Percentiles rank a stretch among this genome's conserved stretches.
Evolutionary conservation across 2,888 invertebrate genomes (phyloP).

Genomic region (Embidobia sp.): DNA sequence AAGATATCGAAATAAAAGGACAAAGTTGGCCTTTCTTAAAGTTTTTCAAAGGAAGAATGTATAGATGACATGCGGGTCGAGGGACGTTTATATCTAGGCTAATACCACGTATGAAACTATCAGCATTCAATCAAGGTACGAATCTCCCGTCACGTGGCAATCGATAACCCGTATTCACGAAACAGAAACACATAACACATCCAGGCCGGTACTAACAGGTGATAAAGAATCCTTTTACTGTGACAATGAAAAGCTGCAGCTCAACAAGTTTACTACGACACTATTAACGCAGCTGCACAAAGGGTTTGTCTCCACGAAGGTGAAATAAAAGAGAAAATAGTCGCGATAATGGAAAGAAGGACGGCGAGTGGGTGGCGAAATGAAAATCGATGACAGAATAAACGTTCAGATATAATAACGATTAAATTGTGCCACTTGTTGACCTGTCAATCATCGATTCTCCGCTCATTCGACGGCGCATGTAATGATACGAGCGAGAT

Average conservation of each 20-base stretch:
- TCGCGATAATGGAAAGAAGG: not conserved
- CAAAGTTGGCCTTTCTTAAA: too few relatives aligned
- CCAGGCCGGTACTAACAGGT: conserved; percentile 9
- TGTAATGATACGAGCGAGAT: conserved; percentile 12
- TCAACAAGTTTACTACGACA: conserved; percentile 25
- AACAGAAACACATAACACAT: conserved; percentile 32
- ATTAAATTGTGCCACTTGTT: conserved; percentile 36
- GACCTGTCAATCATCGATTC: conserved; percentile 39
- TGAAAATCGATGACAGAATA: conserved; percentile 32
- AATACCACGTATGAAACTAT: conserved; percentile 28
- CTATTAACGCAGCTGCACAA: conserved; percentile 38
- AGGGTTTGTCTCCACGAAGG: conserved; percentile 2
- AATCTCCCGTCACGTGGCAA: conserved; percentile 25
- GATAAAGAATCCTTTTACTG: conserved; percentile 34
- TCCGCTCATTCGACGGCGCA: conserved; percentile 12
- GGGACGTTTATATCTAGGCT: not conserved
- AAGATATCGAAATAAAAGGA: too few relatives aligned
- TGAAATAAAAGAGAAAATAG: conserved; percentile 5
- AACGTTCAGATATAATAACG: conserved; percentile 29
- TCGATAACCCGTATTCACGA: conserved; percentile 33
- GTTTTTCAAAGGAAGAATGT: too few relatives aligned
- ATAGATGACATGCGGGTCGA: too few relatives aligned
- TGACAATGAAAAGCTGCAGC: conserved; percentile 13
- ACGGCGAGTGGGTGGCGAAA: not conserved
- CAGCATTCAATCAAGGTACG: conserved; percentile 34